Conservation (phyloP, 2,888 invertebrate genomes). For the Lucinisca nassula region DNA sequence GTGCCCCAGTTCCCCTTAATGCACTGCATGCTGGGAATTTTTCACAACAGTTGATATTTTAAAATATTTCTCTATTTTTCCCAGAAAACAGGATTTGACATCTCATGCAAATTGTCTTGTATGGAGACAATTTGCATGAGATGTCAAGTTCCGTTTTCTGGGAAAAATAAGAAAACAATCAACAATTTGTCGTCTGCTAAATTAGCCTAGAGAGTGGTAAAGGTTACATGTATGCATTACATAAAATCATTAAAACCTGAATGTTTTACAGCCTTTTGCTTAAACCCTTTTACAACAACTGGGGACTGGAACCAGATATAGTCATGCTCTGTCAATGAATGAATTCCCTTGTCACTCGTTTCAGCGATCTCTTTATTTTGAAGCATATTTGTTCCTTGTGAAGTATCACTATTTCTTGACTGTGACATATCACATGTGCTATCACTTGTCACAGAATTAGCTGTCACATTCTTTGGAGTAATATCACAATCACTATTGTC, state of each 20-base stretch:
- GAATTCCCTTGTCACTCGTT: background rate
- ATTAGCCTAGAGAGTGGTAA: too few species aligned
- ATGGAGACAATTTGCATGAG: too few species aligned
- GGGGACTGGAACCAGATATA: slow-evolving; percentile 80
- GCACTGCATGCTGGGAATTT: too few species aligned
- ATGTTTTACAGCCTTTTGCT: slow-evolving; percentile 1
- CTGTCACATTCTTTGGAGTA: background rate
- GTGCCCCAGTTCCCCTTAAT: too few species aligned
- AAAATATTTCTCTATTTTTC: too few species aligned
- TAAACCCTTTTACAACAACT: slow-evolving; percentile 74
- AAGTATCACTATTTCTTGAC: background rate
- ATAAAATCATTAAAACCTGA: background rate
- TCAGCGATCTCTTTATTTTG: background rate
- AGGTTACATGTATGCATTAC: too few species aligned
- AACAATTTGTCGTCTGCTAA: too few species aligned
- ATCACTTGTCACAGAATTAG: background rate
- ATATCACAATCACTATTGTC: background rate
- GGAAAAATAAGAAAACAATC: too few species aligned
- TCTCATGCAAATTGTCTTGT: too few species aligned
- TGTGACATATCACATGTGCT: background rate
- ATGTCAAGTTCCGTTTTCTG: too few species aligned
- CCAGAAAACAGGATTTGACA: too few species aligned
- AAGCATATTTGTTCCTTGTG: background rate
- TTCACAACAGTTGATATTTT: too few species aligned
- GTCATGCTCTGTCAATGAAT: slow-evolving; percentile 22